Conservation (phyloP, 1,140 invertebrate species). For the Melitaea cinxia region DNA sequence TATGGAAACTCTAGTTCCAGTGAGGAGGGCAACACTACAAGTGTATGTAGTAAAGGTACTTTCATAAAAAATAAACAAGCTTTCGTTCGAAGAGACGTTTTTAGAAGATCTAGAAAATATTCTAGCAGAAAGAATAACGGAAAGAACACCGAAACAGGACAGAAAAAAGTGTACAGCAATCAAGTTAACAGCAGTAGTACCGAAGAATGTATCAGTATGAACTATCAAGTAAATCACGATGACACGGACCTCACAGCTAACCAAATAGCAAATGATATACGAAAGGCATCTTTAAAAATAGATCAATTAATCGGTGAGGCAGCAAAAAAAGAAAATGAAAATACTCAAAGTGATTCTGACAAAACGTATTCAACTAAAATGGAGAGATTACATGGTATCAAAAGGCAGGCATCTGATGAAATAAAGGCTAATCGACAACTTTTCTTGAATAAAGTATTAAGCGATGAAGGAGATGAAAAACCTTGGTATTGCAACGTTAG, state of each 20-base stretch:
- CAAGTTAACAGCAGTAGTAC: constrained; percentile 78
- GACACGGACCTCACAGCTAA: constrained; percentile 80
- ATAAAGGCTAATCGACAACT: constrained; percentile 73
- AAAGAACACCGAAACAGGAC: constrained; percentile 76
- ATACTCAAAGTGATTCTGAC: constrained; percentile 64
- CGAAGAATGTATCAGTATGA: constrained; percentile 77
- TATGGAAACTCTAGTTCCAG: constrained; percentile 79
- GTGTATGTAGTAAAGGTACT: constrained; percentile 76
- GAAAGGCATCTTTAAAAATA: constrained; percentile 81
- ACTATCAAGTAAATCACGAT: constrained; percentile 79
- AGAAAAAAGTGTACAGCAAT: constrained; percentile 68
- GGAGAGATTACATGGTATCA: constrained; percentile 76
- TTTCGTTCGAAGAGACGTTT: constrained; percentile 78
- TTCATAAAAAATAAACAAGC: constrained; percentile 85
- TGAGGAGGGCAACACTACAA: constrained; percentile 75
- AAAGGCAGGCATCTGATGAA: constrained; percentile 73
- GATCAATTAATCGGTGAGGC: constrained; percentile 82
- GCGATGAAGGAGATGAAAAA: constrained; percentile 70
- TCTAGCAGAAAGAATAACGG: constrained; percentile 80
- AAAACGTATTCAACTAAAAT: constrained; percentile 77
- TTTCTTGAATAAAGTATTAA: constrained; percentile 72
- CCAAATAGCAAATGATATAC: constrained; percentile 82
- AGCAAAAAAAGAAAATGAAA: constrained; percentile 80
- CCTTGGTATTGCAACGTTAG: constrained; percentile 80
- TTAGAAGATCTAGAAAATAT: constrained; percentile 81